Base-by-base conservation (phyloP, 2,113 vertebrate species). In the Sebastes schlegelii region DNA sequence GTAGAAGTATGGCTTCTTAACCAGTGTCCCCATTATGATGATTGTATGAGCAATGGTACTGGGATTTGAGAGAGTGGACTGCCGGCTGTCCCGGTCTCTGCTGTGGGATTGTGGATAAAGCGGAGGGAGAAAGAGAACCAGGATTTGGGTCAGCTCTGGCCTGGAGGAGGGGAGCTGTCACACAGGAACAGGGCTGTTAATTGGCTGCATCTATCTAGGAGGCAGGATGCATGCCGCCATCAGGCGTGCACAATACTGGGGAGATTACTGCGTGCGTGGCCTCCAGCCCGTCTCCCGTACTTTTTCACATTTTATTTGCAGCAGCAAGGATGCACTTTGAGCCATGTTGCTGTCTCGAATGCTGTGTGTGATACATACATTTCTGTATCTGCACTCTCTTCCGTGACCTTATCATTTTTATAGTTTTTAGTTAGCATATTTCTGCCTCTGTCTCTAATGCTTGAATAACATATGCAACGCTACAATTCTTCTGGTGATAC, bases 71-170 rank as follows among this genome's bases (percentile, higher is more conserved):
- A 49, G 43, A 81, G 66, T 6, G 17, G 64, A 49, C 60, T 10
- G 4, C 42, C 34, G n/a, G 10, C 17, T 69, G 70, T 79, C 49
- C 74, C 66, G 58, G 66, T 67, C 43, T 26, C 10, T 7, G 48
- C 76, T 65, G 61, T 71, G 77, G 40, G 55, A 51, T 51, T 88
- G 43, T 75, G 61, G 74, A 40, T 58, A 75, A 77, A 80, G 34
- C 16, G n/a, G 66, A 40, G 12, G 26, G 17, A 71, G 49, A 58
- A 57, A 17, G n/a, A 54, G 52, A 66, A 34, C 60, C 40, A 8
- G 74, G 77, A 92, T 94, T 90, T 92, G 86, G 91, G 92, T 93
- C 86, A 92, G 80, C 61, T 49, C 71, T 90, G 80, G 81, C 90
- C 92, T 71, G 80, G 70, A 89, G 93, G 89, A 86, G 77, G 11